Conservation (phyloP, 2,113 vertebrate species). For the Cheirogaleus medius region DNA sequence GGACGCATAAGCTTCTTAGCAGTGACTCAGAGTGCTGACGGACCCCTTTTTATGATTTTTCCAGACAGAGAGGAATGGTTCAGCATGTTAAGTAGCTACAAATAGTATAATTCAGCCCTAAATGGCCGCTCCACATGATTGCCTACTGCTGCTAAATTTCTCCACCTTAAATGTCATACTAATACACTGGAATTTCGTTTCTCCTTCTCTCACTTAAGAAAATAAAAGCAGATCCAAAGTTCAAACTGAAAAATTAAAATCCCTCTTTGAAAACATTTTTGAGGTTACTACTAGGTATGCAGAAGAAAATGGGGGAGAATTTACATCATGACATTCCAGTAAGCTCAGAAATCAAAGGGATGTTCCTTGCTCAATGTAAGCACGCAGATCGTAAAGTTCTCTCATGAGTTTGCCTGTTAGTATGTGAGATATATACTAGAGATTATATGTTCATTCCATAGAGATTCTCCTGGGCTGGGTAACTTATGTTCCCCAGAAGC, state of each 20-base stretch:
- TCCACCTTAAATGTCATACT: conserved; percentile 51
- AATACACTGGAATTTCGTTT: conserved; percentile 35
- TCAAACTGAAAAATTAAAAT: conserved; percentile 56
- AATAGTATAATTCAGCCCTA: conserved; percentile 45
- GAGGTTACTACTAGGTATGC: background rate
- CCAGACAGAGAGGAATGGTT: conserved; percentile 54
- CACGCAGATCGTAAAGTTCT: background rate
- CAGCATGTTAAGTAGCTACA: conserved; percentile 59
- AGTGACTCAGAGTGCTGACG: conserved; percentile 63
- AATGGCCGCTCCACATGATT: conserved; percentile 34
- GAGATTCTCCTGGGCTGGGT: background rate
- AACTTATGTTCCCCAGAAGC: background rate
- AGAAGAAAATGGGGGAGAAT: background rate
- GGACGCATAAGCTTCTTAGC: conserved; percentile 69
- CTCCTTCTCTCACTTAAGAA: background rate
- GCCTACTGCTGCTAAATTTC: background rate
- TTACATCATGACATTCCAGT: background rate
- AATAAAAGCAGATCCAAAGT: conserved; percentile 48
- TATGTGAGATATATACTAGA: background rate
- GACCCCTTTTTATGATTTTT: conserved; percentile 63
- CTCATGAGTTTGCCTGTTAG: background rate
- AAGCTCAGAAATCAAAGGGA: conserved; percentile 27
- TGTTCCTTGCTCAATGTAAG: background rate
- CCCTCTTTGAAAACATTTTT: conserved; percentile 5
- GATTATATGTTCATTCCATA: background rate